Evolutionary conservation across 2,113 vertebrate species (phyloP).

Genomic region (Lepisosteus osseus): DNA sequence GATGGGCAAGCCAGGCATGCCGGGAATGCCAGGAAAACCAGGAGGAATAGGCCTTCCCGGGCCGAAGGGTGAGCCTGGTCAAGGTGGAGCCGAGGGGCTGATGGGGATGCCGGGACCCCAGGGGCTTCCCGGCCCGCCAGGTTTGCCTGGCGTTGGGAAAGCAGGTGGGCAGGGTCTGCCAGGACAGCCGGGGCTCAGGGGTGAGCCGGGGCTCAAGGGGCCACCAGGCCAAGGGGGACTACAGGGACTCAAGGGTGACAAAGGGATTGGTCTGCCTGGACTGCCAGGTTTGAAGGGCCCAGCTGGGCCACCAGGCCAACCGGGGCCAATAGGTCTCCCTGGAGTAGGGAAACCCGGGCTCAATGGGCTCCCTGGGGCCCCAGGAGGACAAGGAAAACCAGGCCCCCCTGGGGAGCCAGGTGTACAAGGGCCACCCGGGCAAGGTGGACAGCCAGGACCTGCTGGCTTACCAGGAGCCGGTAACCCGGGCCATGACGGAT

Average conservation of each 20-base stretch:
- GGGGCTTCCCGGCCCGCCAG: constrained; percentile 81
- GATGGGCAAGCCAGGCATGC: constrained; percentile 86
- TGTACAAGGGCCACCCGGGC: constrained; percentile 71
- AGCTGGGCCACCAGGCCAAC: constrained; percentile 76
- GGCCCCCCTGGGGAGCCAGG: constrained; percentile 81
- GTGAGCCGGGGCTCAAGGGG: constrained; percentile 89
- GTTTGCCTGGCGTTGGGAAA: constrained; percentile 87
- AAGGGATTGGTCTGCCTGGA: constrained; percentile 83
- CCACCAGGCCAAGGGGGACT: constrained; percentile 82
- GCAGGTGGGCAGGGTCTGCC: constrained; percentile 82
- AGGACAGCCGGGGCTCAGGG: constrained; percentile 82
- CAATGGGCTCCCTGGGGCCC: constrained; percentile 82
- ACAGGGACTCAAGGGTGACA: constrained; percentile 90
- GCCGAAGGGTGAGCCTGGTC: constrained; percentile 83
- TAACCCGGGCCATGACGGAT: constrained; percentile 82
- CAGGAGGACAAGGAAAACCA: constrained; percentile 79
- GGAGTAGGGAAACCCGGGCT: constrained; percentile 87
- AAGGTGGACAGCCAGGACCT: constrained; percentile 78
- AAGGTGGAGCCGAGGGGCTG: constrained; percentile 75
- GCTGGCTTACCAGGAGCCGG: constrained; percentile 83
- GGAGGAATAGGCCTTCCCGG: constrained; percentile 82
- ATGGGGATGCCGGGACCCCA: constrained; percentile 80
- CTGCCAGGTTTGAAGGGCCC: constrained; percentile 86
- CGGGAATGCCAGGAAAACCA: constrained; percentile 85
- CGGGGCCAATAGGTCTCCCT: constrained; percentile 81